Percentiles rank a stretch among this genome's conserved stretches.
These are phyloP conservation scores for Tetragnatha montana DNA, from an alignment of 2,888 invertebrate species.

Conservation along the genomic window DNA sequence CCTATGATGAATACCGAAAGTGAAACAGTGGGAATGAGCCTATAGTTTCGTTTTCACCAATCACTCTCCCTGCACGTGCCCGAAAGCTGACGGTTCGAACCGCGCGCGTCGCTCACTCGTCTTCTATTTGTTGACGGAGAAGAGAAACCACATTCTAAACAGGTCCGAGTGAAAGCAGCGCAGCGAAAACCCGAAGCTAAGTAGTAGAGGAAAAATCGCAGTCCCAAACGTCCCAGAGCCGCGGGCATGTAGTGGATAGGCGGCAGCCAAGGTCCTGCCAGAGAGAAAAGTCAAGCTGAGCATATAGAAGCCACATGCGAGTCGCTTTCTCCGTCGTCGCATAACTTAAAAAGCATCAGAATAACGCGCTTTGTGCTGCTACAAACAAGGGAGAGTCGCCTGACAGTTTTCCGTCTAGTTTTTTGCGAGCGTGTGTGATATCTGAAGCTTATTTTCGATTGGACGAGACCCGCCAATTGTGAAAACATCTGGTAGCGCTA, in stretches of 20 bases:
- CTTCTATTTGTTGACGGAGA: neutral
- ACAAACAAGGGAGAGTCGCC: conserved; percentile 2
- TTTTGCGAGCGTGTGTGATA: conserved; percentile 8
- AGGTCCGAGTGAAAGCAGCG: conserved; percentile 32
- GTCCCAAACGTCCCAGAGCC: conserved; percentile 40
- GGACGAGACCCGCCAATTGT: conserved; percentile 9
- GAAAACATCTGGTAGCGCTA: conserved; percentile 51
- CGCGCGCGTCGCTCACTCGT: neutral
- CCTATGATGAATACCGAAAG: too few species aligned
- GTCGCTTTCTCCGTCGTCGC: neutral
- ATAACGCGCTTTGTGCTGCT: conserved; percentile 4
- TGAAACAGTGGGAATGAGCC: too few species aligned
- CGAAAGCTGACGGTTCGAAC: neutral
- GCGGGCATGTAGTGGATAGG: conserved; percentile 50
- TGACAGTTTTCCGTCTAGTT: neutral
- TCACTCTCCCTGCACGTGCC: too few species aligned
- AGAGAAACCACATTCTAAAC: conserved; percentile 24
- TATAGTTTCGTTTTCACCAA: too few species aligned
- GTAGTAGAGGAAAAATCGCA: conserved; percentile 41
- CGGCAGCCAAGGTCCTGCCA: conserved; percentile 20
- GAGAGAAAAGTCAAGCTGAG: conserved; percentile 34
- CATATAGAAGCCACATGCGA: conserved; percentile 13
- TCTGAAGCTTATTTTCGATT: conserved; percentile 26
- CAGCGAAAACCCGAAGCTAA: conserved; percentile 38
- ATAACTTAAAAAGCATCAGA: conserved; percentile 13